Percentiles rank a stretch among this genome's conserved stretches.
Conservation (phyloP, 1,140 invertebrate species). For the Polypedilum vanderplanki region DNA sequence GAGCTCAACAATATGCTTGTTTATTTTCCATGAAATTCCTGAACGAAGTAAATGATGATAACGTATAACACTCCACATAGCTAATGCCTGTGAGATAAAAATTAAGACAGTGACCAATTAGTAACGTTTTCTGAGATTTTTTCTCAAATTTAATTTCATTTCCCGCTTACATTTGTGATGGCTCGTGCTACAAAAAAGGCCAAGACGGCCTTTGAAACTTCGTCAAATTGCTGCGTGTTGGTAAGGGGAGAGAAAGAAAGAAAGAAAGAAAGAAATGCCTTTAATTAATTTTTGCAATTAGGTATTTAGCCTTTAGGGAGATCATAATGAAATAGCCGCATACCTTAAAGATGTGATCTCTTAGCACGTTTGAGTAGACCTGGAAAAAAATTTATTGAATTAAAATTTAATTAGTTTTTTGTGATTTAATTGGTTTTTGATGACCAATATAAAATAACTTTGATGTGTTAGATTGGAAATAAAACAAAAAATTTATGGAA, state of each 20-base stretch:
- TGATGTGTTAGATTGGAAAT: too few species aligned
- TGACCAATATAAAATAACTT: too few species aligned
- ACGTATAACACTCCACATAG: conserved; percentile 58
- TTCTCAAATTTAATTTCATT: background rate
- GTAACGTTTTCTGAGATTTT: background rate
- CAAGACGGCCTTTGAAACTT: background rate
- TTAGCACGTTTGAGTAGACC: conserved; percentile 20
- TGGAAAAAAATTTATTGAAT: background rate
- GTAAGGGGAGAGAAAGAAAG: background rate
- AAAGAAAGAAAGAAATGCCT: background rate
- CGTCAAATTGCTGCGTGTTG: background rate
- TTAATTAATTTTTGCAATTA: conserved; percentile 22
- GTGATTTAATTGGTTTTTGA: too few species aligned
- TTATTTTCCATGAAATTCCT: conserved; percentile 57
- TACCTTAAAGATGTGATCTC: conserved; percentile 26
- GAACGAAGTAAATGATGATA: conserved; percentile 59
- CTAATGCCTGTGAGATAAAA: conserved; percentile 49
- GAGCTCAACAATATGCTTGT: background rate
- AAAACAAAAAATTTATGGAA: too few species aligned
- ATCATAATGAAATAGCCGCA: background rate
- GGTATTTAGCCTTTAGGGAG: background rate
- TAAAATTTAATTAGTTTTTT: too few species aligned
- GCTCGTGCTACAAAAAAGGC: background rate
- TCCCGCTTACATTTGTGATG: conserved; percentile 3
- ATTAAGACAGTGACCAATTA: background rate